These are phyloP conservation scores for Lacanobia wlatinum DNA, from an alignment of 2,888 invertebrate species.

Conservation along the genomic window DNA sequence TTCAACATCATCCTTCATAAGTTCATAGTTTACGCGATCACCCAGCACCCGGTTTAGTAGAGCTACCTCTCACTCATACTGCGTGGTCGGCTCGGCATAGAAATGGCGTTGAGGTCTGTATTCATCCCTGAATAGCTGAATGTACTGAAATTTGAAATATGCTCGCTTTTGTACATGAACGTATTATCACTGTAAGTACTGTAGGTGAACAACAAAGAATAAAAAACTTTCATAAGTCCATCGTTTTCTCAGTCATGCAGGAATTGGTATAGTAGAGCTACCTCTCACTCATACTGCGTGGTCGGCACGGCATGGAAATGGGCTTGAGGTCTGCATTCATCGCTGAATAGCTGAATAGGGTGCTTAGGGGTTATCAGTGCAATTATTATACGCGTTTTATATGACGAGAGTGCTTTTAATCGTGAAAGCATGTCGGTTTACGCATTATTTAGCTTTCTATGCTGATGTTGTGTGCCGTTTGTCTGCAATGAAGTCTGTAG, in stretches of 20 bases:
- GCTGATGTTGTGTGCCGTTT: neutral
- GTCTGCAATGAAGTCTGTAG: too few species aligned
- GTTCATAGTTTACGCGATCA: too few species aligned
- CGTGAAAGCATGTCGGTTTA: conserved; percentile 9
- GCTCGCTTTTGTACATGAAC: too few species aligned
- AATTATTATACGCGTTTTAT: conserved; percentile 44
- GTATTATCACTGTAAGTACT: too few species aligned
- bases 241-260: too few species aligned
- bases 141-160: too few species aligned
- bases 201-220: too few species aligned
- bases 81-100: conserved; percentile 5
- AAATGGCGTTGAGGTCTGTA: conserved; percentile 21
- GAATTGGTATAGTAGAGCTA: conserved; percentile 3
- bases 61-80: conserved; percentile 18
- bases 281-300: conserved; percentile 13
- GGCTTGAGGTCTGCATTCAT: conserved; percentile 35
- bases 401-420: conserved; percentile 31
- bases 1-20: too few species aligned
- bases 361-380: conserved; percentile 48
- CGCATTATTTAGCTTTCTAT: conserved; percentile 17
- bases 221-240: too few species aligned
- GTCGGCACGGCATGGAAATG: conserved; percentile 15
- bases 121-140: conserved; percentile 43
- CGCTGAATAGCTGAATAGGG: conserved; percentile 32
- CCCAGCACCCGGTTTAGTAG: neutral